Percentiles rank a stretch among this genome's conserved stretches.
Conservation (phyloP, 1,140 invertebrate genomes). For the Ooceraea biroi region DNA sequence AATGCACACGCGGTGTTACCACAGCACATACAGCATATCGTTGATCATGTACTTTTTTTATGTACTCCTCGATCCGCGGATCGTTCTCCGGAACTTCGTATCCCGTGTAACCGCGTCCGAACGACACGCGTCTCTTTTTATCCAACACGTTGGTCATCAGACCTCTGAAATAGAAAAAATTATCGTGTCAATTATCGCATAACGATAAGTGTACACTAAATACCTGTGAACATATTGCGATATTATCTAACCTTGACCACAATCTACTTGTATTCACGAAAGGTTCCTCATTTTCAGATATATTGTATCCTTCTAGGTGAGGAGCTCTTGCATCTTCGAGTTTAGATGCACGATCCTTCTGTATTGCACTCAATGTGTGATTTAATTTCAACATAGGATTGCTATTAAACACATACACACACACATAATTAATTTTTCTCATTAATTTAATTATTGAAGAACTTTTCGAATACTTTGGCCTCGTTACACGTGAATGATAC, state of each 20-base stretch:
- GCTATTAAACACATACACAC: conserved; percentile 14
- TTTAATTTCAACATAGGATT: too few species aligned
- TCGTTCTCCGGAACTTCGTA: conserved; percentile 78
- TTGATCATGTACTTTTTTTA: conserved; percentile 75
- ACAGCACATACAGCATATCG: conserved; percentile 71
- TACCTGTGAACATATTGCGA: not conserved
- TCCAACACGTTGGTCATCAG: conserved; percentile 70
- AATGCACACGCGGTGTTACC: not conserved
- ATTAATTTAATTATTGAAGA: too few species aligned
- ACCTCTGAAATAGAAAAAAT: conserved; percentile 73
- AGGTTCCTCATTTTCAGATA: conserved; percentile 73
- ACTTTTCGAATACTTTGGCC: too few species aligned
- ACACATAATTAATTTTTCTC: conserved; percentile 1
- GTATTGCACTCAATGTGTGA: too few species aligned
- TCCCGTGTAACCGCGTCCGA: conserved; percentile 79
- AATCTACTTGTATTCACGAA: conserved; percentile 77
- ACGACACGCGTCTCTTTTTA: conserved; percentile 78
- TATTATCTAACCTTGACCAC: conserved; percentile 77
- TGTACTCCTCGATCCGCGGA: conserved; percentile 61
- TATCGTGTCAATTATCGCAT: not conserved
- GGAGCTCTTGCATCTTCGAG: not conserved
- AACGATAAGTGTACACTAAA: not conserved
- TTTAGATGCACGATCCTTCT: too few species aligned
- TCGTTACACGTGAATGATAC: too few species aligned
- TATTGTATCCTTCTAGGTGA: conserved; percentile 68